Conservation (phyloP, 2,888 invertebrate species). For the Sacculina carcini region DNA sequence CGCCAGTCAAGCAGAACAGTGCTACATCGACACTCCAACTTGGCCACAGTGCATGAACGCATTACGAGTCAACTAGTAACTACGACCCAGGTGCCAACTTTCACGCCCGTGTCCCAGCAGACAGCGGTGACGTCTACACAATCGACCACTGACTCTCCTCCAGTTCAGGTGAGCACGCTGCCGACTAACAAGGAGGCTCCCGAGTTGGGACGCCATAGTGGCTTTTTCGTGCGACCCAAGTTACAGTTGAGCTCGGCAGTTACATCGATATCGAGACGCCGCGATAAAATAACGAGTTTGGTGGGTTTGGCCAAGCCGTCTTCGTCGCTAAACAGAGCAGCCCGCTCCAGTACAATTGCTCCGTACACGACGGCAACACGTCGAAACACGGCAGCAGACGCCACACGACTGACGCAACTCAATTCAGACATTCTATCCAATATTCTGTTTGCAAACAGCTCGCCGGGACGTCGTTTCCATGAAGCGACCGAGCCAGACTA, state of each 20-base stretch:
- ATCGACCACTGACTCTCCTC: neutral
- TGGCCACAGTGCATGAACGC: too few relatives aligned
- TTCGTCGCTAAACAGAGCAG: neutral
- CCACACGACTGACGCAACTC: too few relatives aligned
- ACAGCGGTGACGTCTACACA: neutral
- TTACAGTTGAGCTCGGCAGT: neutral
- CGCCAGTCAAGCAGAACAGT: too few relatives aligned
- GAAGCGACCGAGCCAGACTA: neutral
- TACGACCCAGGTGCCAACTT: too few relatives aligned
- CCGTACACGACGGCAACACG: neutral
- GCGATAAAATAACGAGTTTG: neutral
- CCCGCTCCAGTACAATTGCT: neutral
- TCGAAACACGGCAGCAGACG: too few relatives aligned
- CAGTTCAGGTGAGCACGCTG: neutral
- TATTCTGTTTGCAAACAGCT: neutral
- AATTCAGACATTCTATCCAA: neutral
- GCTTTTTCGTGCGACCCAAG: conserved; percentile 1
- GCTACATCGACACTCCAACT: too few relatives aligned
- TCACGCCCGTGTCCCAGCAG: too few relatives aligned
- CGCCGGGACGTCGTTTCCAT: neutral
- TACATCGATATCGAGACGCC: neutral
- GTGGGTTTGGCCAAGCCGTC: neutral
- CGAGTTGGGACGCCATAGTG: neutral
- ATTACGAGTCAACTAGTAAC: too few relatives aligned
- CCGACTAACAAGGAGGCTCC: neutral